Base-by-base conservation (phyloP, 2,113 vertebrate species). In the Oriolus oriolus region DNA sequence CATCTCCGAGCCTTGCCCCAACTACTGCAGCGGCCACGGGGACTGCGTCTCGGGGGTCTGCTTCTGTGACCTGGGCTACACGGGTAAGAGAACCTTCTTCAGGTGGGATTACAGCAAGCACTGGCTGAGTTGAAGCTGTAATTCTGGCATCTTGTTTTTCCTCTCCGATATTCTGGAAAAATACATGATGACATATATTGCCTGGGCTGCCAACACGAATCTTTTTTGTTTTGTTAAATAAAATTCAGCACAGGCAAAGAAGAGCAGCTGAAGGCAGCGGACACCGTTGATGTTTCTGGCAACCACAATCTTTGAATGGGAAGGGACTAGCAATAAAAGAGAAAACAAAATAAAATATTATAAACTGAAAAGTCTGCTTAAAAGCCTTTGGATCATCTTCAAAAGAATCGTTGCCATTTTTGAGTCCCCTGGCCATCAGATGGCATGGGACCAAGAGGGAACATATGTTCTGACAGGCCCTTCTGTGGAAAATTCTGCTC, bases 1-100 rank as follows among this genome's bases (percentile, higher is more conserved):
- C 97, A 99, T 99, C 94, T 99, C 99, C 1, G 99, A 99, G 93
- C 98, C 99, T 5, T 99, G 99, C 85, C 98, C 99, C 77, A 98
- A 94, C 96, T 99, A 99, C 97, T 99, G 99, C 96, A 99, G 98
- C 5, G 99, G 99, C 14, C 99, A 99, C 0, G 99, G 99, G 31
- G 99, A 99, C 87, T 99, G 99, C 7, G 98, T 99, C 94, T 99
- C 99, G 0, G 99, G 99, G 16, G 99, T 99, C 96, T 99, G 99
- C 96, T 99, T 99, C 97, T 99, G 99, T 87, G 99, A 99, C 93
- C 98, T 99, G 98, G 99, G 99, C 50, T 99, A 99, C 90, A 99
- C 99, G 61, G 99, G 99, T 99, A 97, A 95, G 95, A 52, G 52
- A 47, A 1, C 28, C 21, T 52, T 37, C 14, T 5, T 14, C 49